Evolutionary conservation across 2,113 vertebrate species (phyloP).

Genomic region (Ancistrus triradiatus): DNA sequence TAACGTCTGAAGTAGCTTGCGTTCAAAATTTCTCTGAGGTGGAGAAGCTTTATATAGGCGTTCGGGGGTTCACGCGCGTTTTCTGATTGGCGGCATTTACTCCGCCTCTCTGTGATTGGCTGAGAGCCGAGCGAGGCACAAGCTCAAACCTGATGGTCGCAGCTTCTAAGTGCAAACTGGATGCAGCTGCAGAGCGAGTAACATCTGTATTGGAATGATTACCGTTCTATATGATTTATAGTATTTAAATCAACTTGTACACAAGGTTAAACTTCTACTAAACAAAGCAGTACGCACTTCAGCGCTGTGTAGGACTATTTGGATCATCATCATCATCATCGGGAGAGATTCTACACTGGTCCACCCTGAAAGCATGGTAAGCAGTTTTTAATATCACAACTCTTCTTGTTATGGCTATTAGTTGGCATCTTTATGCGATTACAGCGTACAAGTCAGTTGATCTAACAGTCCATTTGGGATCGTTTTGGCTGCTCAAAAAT

Average conservation of each 20-base stretch:
- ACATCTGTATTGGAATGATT: constrained; percentile 18
- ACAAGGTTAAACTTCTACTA: neutral
- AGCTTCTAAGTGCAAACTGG: constrained; percentile 6
- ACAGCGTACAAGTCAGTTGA: too few relatives aligned
- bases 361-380: neutral
- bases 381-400: neutral
- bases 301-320: neutral
- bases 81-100: constrained; percentile 55
- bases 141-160: constrained; percentile 17
- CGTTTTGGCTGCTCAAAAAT: too few relatives aligned
- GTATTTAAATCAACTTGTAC: neutral
- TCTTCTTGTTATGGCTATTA: too few relatives aligned
- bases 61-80: constrained; percentile 27
- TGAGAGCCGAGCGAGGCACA: constrained; percentile 39
- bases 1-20: too few relatives aligned
- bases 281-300: neutral
- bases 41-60: neutral
- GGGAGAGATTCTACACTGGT: neutral
- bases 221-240: neutral
- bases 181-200: constrained; percentile 9
- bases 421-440: too few relatives aligned
- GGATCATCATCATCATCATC: neutral
- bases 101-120: constrained; percentile 39
- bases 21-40: too few relatives aligned
- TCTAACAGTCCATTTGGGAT: too few relatives aligned